Evolutionary conservation across 2,113 vertebrate species (phyloP), one percentile per base, ranked within the genome.

Genomic region (Engystomops pustulosus): DNA sequence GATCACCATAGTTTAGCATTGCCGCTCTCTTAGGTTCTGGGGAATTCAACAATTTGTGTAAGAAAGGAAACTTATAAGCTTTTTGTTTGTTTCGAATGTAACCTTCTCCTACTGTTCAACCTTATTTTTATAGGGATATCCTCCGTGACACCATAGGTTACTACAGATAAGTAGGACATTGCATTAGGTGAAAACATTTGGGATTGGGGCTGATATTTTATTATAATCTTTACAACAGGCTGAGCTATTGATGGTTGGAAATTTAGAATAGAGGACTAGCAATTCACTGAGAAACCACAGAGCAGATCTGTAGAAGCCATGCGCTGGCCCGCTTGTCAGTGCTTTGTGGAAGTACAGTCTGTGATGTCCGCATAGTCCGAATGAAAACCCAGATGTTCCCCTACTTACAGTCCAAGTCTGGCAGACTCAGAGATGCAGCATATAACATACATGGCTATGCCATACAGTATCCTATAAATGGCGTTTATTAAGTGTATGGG

Each of bases 301-400:
- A 34, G 60, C 10, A 60, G 23, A 60, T 60, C 11, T 60, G 4
- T 27, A 12, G 25, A 23, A 12, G 6, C 55, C 14, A 60, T 23
- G 9, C 53, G 10, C 9, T 58, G 20, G 74, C 27, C 17, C 2
- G 47, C 55, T n/a, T 34, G 72, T 34, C 45, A 51, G 17, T 44
- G 36, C 4, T 5, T 2, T 14, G 20, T 38, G 53, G 9, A 60
- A 12, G 55, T 14, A 10, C 14, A 23, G 75, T 53, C 58, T 67
- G 38, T 8, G 27, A 34, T 6, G 41, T 51, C 27, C 36, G 27
- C 17, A 32, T 12, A 44, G 38, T 11, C 45, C 49, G 38, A 67
- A 17, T 45, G 9, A 17, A 62, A 32, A 32, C 36, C 58, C 78
- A 80, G 60, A 65, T 79, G 58, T 62, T 58, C 34, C 77, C 58